These are phyloP conservation scores for Villa cingulata DNA, from an alignment of 2,888 invertebrate species.

Conservation along the genomic window DNA sequence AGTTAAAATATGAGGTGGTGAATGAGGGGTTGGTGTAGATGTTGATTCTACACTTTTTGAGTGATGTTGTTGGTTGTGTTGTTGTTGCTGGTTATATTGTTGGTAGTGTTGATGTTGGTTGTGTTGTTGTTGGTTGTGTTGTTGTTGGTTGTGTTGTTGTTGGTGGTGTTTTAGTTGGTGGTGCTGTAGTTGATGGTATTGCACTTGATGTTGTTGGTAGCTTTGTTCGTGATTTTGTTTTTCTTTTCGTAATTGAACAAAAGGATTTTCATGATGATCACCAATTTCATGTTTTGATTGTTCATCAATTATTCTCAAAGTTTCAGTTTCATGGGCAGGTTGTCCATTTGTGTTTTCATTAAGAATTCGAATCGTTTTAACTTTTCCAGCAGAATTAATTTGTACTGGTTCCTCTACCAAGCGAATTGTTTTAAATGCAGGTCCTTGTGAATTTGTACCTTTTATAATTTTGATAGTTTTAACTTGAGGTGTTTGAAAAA, in stretches of 20 bases:
- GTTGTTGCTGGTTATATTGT: too few relatives aligned
- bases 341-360: background rate
- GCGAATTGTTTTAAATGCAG: background rate
- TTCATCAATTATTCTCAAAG: background rate
- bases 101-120: too few relatives aligned
- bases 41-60: background rate
- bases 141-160: too few relatives aligned
- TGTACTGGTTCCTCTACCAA: background rate
- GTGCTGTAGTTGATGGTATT: too few relatives aligned
- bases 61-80: too few relatives aligned
- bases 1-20: background rate
- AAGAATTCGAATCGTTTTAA: conserved; percentile 2
- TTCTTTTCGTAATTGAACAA: too few relatives aligned
- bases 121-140: too few relatives aligned
- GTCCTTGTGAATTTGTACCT: background rate
- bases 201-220: too few relatives aligned
- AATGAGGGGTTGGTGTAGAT: background rate
- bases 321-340: background rate
- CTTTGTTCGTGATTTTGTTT: too few relatives aligned
- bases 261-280: background rate
- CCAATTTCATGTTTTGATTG: background rate
- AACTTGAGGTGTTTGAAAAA: background rate
- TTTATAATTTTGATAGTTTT: conserved; percentile 1
- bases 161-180: background rate
- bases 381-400: background rate